Conservation (phyloP, 1,140 invertebrate genomes). For the Coptotermes formosanus region DNA sequence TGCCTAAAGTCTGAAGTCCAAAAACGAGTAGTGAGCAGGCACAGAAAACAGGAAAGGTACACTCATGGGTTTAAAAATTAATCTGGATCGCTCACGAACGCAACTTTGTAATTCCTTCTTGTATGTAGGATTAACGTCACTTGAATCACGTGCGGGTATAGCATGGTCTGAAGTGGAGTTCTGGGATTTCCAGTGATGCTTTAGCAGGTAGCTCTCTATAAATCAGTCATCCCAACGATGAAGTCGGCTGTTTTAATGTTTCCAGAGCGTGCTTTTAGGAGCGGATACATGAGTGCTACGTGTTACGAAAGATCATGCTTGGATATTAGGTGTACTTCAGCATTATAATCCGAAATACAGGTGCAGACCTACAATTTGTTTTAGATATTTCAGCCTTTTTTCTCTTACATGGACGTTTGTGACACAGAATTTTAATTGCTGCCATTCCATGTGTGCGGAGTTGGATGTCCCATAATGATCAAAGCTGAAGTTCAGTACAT, state of each 20-base stretch:
- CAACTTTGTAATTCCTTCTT: neutral
- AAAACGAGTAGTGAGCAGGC: neutral
- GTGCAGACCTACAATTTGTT: neutral
- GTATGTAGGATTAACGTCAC: neutral
- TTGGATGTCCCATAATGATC: too few relatives aligned
- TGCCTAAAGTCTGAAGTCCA: neutral
- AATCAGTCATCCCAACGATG: neutral
- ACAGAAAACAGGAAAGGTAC: neutral
- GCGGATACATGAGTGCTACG: neutral
- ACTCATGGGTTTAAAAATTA: neutral
- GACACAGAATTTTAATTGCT: neutral
- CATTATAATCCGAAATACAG: neutral
- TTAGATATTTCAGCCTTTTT: neutral
- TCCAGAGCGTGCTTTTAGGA: neutral
- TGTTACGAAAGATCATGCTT: neutral
- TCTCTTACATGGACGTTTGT: neutral
- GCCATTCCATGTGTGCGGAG: neutral
- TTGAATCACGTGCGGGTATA: neutral
- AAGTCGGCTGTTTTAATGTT: slow-evolving; percentile 1
- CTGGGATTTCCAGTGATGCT: neutral
- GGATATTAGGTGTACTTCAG: neutral
- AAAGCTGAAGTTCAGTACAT: too few relatives aligned
- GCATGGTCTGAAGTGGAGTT: neutral
- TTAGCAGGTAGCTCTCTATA: neutral
- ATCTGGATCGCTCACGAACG: neutral